Evolutionary conservation across 2,797 vertebrate species (phyloP).

Genomic region (Coranthus polyacanthus): DNA sequence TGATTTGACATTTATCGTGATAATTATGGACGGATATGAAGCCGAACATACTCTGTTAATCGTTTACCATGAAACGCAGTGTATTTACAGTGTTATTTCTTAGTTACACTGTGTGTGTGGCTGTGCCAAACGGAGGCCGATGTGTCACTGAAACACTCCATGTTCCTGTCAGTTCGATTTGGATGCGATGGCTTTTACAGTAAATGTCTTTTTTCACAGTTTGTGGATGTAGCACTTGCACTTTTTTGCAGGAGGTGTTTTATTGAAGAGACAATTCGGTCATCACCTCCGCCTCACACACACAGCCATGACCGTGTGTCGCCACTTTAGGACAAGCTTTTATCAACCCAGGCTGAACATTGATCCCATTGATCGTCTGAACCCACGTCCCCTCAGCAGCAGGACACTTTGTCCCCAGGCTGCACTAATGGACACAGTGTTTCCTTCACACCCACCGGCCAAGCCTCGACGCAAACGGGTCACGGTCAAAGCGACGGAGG

Average conservation of each 20-base stretch:
- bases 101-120: conserved; percentile 31
- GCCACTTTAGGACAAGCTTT: conserved; percentile 70
- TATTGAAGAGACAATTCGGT: conserved; percentile 75
- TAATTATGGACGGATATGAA: no score
- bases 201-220: conserved; percentile 42
- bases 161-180: conserved; percentile 36
- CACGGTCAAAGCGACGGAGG: conserved; percentile 4
- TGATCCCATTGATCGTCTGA: conserved; percentile 74
- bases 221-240: conserved; percentile 40
- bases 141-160: conserved; percentile 39
- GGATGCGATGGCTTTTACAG: conserved; percentile 32
- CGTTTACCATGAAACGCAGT: conserved; percentile 43
- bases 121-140: conserved; percentile 4
- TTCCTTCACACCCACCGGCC: conserved; percentile 28
- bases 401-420: conserved; percentile 41
- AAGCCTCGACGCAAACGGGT: conserved; percentile 34
- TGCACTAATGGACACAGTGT: conserved; percentile 53
- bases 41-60: conserved; percentile 51
- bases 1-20: no score
- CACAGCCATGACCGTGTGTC: conserved; percentile 49
- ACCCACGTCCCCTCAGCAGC: conserved; percentile 46
- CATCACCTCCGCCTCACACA: conserved; percentile 58
- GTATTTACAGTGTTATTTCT: conserved; percentile 7
- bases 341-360: conserved; percentile 74
- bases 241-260: conserved; percentile 67